These are phyloP conservation scores for Ispidina lecontei DNA, from an alignment of 2,797 vertebrate genomes.

Conservation along the genomic window DNA sequence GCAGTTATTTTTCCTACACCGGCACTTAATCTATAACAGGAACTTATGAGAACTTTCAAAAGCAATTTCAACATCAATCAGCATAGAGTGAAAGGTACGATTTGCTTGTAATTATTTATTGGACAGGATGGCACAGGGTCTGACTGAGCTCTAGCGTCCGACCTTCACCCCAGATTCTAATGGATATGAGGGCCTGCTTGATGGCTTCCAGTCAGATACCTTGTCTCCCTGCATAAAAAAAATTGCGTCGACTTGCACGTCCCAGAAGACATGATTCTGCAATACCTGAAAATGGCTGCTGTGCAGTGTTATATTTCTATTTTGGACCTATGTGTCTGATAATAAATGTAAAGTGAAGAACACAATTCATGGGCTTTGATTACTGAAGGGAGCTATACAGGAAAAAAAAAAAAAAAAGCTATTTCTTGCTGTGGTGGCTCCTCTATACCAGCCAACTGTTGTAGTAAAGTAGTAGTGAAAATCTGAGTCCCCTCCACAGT, in stretches of 20 bases:
- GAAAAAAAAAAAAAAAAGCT: not conserved
- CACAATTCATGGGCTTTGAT: not conserved
- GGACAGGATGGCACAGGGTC: constrained; percentile 74
- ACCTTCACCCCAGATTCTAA: constrained; percentile 76
- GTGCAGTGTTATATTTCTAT: not conserved
- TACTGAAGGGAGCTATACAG: not conserved
- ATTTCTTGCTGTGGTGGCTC: not conserved
- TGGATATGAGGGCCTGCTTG: constrained; percentile 13
- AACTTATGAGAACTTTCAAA: constrained; percentile 94
- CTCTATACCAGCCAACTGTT: not conserved
- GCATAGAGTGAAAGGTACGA: constrained; percentile 84
- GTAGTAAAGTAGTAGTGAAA: not conserved
- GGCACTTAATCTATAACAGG: constrained; percentile 92
- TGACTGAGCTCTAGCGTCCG: constrained; percentile 55
- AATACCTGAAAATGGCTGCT: not conserved
- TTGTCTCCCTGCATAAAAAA: not conserved
- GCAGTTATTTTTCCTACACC: constrained; percentile 88
- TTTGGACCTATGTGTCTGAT: not conserved
- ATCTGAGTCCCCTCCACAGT: not conserved
- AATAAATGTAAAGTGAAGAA: not conserved
- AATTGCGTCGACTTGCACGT: not conserved
- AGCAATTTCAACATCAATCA: constrained; percentile 92
- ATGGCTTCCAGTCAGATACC: not conserved
- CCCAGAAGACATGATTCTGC: not conserved
- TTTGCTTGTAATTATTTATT: constrained; percentile 90